Base-by-base conservation (phyloP, 2,797 vertebrate genomes). In the Phoeniculus purpureus region DNA sequence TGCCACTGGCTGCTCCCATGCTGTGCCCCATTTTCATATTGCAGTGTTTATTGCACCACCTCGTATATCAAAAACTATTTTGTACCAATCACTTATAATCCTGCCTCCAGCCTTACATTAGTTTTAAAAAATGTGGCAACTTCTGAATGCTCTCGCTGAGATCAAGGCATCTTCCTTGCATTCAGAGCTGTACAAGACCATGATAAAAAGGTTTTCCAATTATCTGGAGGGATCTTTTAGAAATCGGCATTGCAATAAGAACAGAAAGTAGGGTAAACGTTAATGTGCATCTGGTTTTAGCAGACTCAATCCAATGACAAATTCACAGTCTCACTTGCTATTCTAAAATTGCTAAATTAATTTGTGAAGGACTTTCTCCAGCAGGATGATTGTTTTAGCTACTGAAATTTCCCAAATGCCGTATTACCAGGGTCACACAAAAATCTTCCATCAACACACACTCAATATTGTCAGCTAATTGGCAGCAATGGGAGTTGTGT, bases 401-500 rank as follows among this genome's bases (percentile, higher is more conserved):
- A 31, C 68, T 58, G 65, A 89, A 84, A 81, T 81, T 84, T 94
- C 75, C 74, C 66, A 65, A 85, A 74, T 62, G 70, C 37, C 17
- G 7, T 56, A 43, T 75, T 92, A n/a, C 56, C 22, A 37, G 50
- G 77, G 78, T 84, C 88, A 83, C 55, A 85, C 26, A 75, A 78
- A 95, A 85, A 31, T 73, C 40, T 82, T 91, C 37, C 67, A 12
- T 81, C 61, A 74, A 51, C 9, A 21, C 25, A 45, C 52, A 43
- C 32, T 70, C 5, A 3, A 40, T 59, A 29, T 76, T 18, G 12
- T 61, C 84, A 85, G 75, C 83, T 95, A 93, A 94, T 89, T 96
- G 96, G 93, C 87, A 95, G 90, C 85, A 48, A 37, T 40, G 70
- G 90, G 94, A 95, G 45, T 67, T 78, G 61, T 55, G 13, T 88